Base-by-base conservation (phyloP, 2,888 invertebrate genomes). In the Apamea anceps region DNA sequence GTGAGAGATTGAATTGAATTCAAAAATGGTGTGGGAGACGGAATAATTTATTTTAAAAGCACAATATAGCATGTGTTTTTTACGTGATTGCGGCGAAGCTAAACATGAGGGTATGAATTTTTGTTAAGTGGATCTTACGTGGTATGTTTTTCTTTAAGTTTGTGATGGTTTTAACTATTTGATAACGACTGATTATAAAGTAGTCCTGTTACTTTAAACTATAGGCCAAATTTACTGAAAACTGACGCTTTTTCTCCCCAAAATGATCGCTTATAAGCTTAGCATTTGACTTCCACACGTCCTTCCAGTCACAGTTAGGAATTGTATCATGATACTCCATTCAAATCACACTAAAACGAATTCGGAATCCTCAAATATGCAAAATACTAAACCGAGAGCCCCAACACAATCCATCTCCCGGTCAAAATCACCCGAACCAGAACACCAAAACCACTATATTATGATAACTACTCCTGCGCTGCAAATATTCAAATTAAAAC, bases 401-500 rank as follows among this genome's bases (percentile, higher is more conserved):
- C 21, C 7, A 66, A 21, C 60, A 62, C 28, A 62, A 63, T 85
- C n/a, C 57, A 73, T 51, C n/a, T 62, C 67, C 25, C 37, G 79
- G 62, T 75, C 32, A 68, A 79, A 77, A 82, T 70, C n/a, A 75
- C 32, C 21, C 48, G 13, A 54, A 51, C 66, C 65, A 60, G 73
- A 87, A 74, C 81, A 83, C 54, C 37, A 37, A 66, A 74, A 75
- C 72, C 91, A 88, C 90, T 91, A 92, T 94, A 92, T 94, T 93
- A 93, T 94, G 93, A 92, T 93, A 95, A 94, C 91, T 88, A 85
- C 80, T 90, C 87, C 78, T 81, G 79, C 82, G 75, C 32, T 84
- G 90, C 91, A 93, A 94, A 94, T 94, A 94, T 95, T 95, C 91
- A 95, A 94, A 95, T 95, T 93, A 93, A 94, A 95, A 93, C 92